These are phyloP conservation scores for Momotus momota DNA, from an alignment of 2,797 vertebrate species.

Conservation along the genomic window DNA sequence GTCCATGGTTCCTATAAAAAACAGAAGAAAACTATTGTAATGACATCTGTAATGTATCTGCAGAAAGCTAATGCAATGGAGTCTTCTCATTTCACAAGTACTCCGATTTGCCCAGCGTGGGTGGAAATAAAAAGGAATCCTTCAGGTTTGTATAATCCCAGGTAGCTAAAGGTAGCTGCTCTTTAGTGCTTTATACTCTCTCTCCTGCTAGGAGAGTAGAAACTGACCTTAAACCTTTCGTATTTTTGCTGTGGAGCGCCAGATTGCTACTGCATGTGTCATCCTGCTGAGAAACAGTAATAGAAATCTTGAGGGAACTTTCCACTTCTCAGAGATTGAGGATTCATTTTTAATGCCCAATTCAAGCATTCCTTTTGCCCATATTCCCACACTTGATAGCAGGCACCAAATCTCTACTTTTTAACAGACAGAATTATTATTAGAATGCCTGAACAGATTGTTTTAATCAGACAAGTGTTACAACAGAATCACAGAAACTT, in stretches of 20 bases:
- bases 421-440: not conserved
- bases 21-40: conserved; percentile 19
- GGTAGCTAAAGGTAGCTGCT: not conserved
- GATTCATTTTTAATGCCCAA: conserved; percentile 18
- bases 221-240: conserved; percentile 9
- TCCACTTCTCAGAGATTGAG: not conserved
- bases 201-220: not conserved
- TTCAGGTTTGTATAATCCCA: not conserved
- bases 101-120: not conserved
- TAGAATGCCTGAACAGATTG: not conserved
- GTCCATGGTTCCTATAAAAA: conserved; percentile 22
- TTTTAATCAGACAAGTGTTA: not conserved
- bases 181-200: conserved; percentile 4
- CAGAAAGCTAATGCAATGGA: not conserved
- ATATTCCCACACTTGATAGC: not conserved
- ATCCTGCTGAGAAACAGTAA: conserved; percentile 35
- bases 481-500: not conserved
- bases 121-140: conserved; percentile 34
- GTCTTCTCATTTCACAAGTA: conserved; percentile 9
- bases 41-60: not conserved
- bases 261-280: conserved; percentile 8
- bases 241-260: conserved; percentile 32
- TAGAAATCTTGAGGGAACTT: conserved; percentile 25
- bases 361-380: conserved; percentile 14
- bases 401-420: not conserved